Evolutionary conservation across 2,797 vertebrate genomes (phyloP).

Genomic region (Huso huso): DNA sequence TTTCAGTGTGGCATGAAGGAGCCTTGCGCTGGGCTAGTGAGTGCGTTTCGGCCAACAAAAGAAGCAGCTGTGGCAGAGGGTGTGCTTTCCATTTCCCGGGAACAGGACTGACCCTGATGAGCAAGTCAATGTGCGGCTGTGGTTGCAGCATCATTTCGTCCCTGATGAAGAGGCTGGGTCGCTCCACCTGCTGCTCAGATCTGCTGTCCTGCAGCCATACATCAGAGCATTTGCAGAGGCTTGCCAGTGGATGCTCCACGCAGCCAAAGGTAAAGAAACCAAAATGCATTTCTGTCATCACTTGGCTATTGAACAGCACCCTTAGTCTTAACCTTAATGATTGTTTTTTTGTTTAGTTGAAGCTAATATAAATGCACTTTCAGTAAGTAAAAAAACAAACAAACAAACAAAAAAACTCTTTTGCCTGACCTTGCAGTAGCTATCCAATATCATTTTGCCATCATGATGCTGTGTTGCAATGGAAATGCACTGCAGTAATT

Average conservation of each 20-base stretch:
- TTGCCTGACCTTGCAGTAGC: slow-evolving; percentile 62
- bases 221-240: slow-evolving; percentile 87
- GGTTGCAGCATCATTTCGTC: slow-evolving; percentile 95
- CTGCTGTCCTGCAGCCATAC: slow-evolving; percentile 87
- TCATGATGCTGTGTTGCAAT: slow-evolving; percentile 61
- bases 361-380: background rate
- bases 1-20: no score
- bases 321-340: background rate
- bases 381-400: background rate
- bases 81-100: slow-evolving; percentile 24
- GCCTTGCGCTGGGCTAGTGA: no score
- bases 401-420: slow-evolving; percentile 1
- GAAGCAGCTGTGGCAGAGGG: no score
- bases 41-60: no score
- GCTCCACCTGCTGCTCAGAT: slow-evolving; percentile 91
- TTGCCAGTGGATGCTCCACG: slow-evolving; percentile 79
- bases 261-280: slow-evolving; percentile 81
- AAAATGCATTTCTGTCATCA: slow-evolving; percentile 26
- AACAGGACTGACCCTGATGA: slow-evolving; percentile 66
- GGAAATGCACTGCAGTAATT: slow-evolving; percentile 78
- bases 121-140: slow-evolving; percentile 96
- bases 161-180: slow-evolving; percentile 97
- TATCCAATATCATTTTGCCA: slow-evolving; percentile 66
- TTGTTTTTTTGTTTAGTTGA: background rate
- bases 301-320: background rate